Evolutionary conservation across 2,888 invertebrate genomes (phyloP).

Genomic region (Drosophila fungiperda): DNA sequence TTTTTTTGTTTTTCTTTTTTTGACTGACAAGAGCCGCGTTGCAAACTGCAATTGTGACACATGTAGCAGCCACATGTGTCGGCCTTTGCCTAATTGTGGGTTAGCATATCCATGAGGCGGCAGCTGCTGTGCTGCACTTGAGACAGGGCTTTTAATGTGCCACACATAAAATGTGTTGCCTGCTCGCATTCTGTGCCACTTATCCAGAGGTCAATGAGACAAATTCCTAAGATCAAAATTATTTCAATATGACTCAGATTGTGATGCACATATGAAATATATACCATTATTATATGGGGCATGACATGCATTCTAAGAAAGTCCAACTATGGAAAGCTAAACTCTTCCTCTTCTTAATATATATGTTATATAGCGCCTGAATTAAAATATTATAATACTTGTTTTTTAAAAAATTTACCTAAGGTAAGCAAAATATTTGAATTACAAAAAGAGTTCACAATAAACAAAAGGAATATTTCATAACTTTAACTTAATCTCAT

Average conservation of each 20-base stretch:
- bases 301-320: neutral
- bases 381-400: neutral
- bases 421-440: neutral
- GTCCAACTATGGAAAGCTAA: neutral
- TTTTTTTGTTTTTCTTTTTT: slow-evolving; percentile 20
- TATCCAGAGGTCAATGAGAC: slow-evolving; percentile 52
- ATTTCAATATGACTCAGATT: slow-evolving; percentile 16
- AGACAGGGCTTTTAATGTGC: slow-evolving; percentile 43
- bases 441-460: neutral
- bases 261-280: neutral
- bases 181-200: slow-evolving; percentile 44
- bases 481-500: no score
- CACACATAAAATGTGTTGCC: slow-evolving; percentile 24
- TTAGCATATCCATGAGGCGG: slow-evolving; percentile 53
- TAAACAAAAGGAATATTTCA: neutral
- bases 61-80: slow-evolving; percentile 62
- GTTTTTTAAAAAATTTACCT: neutral
- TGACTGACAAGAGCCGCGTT: slow-evolving; percentile 52
- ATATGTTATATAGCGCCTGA: neutral
- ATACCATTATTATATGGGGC: slow-evolving; percentile 1
- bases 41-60: slow-evolving; percentile 62
- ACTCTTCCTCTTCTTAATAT: neutral
- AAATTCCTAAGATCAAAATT: neutral
- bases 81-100: slow-evolving; percentile 70
- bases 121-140: slow-evolving; percentile 23